A percentile compares a stretch with the other conserved stretches of the same genome.
Evolutionary conservation across 1,140 invertebrate genomes (phyloP).

Genomic region (Pollicipes pollicipes): DNA sequence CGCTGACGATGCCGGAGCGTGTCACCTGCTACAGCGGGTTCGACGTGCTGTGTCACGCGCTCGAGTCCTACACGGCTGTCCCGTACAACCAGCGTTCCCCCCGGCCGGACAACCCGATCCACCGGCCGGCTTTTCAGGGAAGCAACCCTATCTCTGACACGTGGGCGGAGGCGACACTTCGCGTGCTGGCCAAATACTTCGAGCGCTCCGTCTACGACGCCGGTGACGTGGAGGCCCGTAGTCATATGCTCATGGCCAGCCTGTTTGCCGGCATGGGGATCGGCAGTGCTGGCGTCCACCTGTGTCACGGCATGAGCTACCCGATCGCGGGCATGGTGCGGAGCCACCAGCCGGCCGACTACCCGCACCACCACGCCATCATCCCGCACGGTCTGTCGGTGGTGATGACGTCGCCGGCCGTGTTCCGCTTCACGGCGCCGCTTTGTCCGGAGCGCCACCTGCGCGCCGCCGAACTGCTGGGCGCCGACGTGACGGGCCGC

Average conservation of each 20-base stretch:
- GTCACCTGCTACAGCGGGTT: slow-evolving; percentile 70
- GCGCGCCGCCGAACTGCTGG: slow-evolving; percentile 60
- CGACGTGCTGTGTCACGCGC: slow-evolving; percentile 65
- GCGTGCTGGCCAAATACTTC: slow-evolving; percentile 41
- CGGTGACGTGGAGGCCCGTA: slow-evolving; percentile 63
- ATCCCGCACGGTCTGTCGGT: slow-evolving; percentile 78
- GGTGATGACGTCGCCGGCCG: slow-evolving; percentile 69
- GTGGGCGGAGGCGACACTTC: slow-evolving; percentile 66
- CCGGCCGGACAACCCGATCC: slow-evolving; percentile 53
- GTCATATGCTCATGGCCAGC: slow-evolving; percentile 69
- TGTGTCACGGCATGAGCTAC: slow-evolving; percentile 78
- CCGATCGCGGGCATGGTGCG: slow-evolving; percentile 68
- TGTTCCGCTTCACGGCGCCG: slow-evolving; percentile 62
- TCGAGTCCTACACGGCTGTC: slow-evolving; percentile 79
- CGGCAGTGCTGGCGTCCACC: slow-evolving; percentile 78
- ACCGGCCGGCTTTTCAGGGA: slow-evolving; percentile 70
- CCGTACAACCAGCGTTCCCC: slow-evolving; percentile 58
- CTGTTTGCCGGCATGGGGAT: slow-evolving; percentile 83
- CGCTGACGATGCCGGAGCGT: slow-evolving; percentile 53
- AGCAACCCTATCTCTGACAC: slow-evolving; percentile 79
- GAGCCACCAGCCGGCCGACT: slow-evolving; percentile 43
- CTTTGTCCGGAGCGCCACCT: slow-evolving; percentile 72
- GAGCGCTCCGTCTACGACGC: slow-evolving; percentile 55
- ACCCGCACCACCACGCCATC: slow-evolving; percentile 47
- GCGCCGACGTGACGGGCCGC: slow-evolving; percentile 40